Evolutionary conservation across 2,888 invertebrate genomes (phyloP).

Genomic region (Muschampia staudingeri): DNA sequence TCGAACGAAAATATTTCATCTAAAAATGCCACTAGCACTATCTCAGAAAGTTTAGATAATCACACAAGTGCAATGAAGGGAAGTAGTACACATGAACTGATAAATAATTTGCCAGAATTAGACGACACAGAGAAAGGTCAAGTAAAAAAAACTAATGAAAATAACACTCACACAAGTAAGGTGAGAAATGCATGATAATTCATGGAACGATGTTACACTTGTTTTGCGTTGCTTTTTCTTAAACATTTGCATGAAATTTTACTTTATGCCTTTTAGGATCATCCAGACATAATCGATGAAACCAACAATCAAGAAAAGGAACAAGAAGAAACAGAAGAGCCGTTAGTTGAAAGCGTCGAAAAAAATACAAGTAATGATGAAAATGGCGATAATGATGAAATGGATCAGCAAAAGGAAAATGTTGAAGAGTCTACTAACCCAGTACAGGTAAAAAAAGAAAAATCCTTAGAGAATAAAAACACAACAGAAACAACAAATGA

Average conservation of each 20-base stretch:
- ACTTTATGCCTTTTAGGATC: constrained; percentile 84
- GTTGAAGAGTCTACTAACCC: constrained; percentile 34
- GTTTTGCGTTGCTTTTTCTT: constrained; percentile 86
- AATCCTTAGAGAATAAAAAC: neutral
- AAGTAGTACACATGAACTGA: constrained; percentile 87
- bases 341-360: constrained; percentile 11
- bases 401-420: constrained; percentile 43
- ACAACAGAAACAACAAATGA: constrained; percentile 69
- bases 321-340: constrained; percentile 62
- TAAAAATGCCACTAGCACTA: constrained; percentile 85
- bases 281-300: constrained; percentile 29
- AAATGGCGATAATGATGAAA: constrained; percentile 50
- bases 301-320: constrained; percentile 71
- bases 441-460: constrained; percentile 4
- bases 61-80: constrained; percentile 81
- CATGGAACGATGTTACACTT: constrained; percentile 78
- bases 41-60: constrained; percentile 81
- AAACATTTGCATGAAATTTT: constrained; percentile 86
- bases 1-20: constrained; percentile 88
- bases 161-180: constrained; percentile 75
- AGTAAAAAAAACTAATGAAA: constrained; percentile 68
- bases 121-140: constrained; percentile 75
- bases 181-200: constrained; percentile 81
- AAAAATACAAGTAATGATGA: constrained; percentile 51
- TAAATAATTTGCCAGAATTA: constrained; percentile 85